Base-by-base conservation (phyloP, 2,113 vertebrate genomes). In the Eptesicus fuscus region DNA sequence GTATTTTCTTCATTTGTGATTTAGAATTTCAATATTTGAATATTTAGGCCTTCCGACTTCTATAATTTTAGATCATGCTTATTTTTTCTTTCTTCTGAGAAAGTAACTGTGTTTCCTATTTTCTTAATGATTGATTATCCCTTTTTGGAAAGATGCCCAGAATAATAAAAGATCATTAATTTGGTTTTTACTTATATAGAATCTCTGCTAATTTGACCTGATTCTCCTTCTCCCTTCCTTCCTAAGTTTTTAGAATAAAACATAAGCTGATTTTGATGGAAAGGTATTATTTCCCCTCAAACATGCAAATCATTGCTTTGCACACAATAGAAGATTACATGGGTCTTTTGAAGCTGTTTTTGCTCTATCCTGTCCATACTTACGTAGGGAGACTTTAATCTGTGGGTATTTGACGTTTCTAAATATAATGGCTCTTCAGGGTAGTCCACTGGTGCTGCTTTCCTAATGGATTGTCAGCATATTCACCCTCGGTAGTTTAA, bases 141-240 rank as follows among this genome's bases (percentile, higher is more conserved):
- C 74, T 84, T 92, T 95, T 90, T 82, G 78, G 37, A 28, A 89
- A 59, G 35, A 84, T 95, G 49, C 47, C 74, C 67, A 49, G 76
- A 88, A 89, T 95, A 37, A 56, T 92, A 93, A 95, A 92, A 90
- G 88, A 53, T 59, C n/a, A 65, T 93, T 93, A 73, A 87, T 95
- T 90, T 92, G 67, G 9, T 37, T 97, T 91, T 85, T 83, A 85
- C 25, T 94, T 87, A 76, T 16, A 4, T 67, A 56, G 49, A 90
- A 14, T 95, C 42, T 83, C 5, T 95, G 70, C 40, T 85, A 59
- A 67, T 93, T 82, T 77, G 42, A 47, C 32, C 56, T 18, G 49
- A 59, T 35, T 87, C 37, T 16, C 40, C 53, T n/a, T 9, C 17
- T 25, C 17, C 0, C 2, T 30, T 42, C 0, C 1, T 25, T 22